Evolutionary conservation across 2,888 invertebrate genomes (phyloP), one percentile per base, ranked within the genome.

Genomic region (Osmoderma eremita): DNA sequence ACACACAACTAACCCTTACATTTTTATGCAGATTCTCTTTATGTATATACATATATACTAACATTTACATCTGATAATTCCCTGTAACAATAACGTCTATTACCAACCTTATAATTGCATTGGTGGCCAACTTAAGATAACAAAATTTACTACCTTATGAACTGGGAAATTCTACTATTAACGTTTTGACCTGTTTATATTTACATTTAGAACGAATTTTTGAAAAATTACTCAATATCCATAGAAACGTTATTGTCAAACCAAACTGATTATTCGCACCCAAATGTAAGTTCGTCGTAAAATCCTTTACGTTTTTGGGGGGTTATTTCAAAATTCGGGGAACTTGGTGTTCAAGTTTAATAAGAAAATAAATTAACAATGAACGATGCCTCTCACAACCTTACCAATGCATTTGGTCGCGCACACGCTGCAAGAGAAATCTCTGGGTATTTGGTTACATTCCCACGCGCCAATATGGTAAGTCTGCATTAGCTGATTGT

Each of bases 391-490:
- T 24, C 39, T 67, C 36, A 69, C 67, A 5, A 69, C 65, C 3
- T 24, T 69, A 50, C 67, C 67, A 3, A 42, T 67, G 51, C 69
- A 69, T 48, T 48, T 67, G 63, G 56, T 69, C 12, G 65, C 62
- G 8, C 67, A 63, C 49, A 69, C 69, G 30, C 15, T 48, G 30
- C 48, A 50, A 20, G 67, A 69, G 42, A 65, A 67, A 51, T 61
- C 38, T 24, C 45, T 54, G 2, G 67, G 67, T 22, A 39, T 49
- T 49, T 69, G 69, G 69, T 38, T 69, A 6, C 61, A 64, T 39
- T 69, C 69, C 3, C 69, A 69, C 45, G 64, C 69, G 4, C 69
- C 69, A 58, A 20, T 62, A 48, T 69, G 69, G 69, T 69, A 65
- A 49, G 69, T 17, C 6, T 12, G 5, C 5, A 6, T 30, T n/a